Evolutionary conservation across 2,888 invertebrate species (phyloP), one percentile per base, ranked within the genome.

Genomic region (Mylabris sibirica): DNA sequence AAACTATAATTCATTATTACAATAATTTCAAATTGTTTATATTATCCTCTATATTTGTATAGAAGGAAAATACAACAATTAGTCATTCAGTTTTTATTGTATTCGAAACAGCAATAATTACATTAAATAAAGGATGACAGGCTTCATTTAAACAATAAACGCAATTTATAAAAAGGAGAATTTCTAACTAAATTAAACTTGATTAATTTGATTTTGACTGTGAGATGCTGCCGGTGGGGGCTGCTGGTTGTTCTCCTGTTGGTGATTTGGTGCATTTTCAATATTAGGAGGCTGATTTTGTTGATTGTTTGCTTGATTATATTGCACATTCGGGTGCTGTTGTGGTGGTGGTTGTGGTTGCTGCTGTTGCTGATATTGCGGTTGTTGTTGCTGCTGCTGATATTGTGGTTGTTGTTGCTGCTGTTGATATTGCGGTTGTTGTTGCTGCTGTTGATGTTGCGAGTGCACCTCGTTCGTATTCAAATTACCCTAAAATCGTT

Each of bases 251-350:
- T 30, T 30, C 30, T 8, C 30, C 30, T 30, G 30, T 30, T 30
- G 30, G 30, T 30, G 30, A 30, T 30, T 30, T 6, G 30, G 30
- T 30, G 30, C 5, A 30, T 30, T 30, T 30, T 30, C 5, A 3
- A 30, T 30, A 4, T 30, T 30, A 6, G 30, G 5, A 9, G 44
- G 44, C 63, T 53, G 49, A 24, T 49, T 60, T 60, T 65, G 72
- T 34, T 63, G 60, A 22, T 26, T 59, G 3, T 67, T 65, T 35
- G 61, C 78, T 49, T 80, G 81, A 4, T 78, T 80, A 49, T 84
- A 83, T 11, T 83, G 81, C 1, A 85, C 85, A 72, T 84, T 85
- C 34, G 85, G 83, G 73, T 87, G 86, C 70, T 85, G 85, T 64
- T 86, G 82, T 0, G 85, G 83, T 6, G 86, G 86, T 2, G 3